Evolutionary conservation across 2,888 invertebrate species (phyloP).

Genomic region (Drosophila seclusa): DNA sequence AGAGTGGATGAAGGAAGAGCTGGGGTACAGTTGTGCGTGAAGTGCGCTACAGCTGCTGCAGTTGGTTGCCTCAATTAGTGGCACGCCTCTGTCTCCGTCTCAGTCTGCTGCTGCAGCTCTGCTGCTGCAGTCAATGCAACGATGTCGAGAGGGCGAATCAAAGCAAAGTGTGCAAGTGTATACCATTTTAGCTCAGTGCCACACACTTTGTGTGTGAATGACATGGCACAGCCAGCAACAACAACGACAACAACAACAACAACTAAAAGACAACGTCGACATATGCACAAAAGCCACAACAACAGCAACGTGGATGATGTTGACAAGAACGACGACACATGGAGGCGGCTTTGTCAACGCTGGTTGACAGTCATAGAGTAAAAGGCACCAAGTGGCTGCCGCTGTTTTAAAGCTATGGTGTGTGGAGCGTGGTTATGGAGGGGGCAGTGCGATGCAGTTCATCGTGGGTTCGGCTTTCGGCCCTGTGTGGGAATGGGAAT

Average conservation of each 20-base stretch:
- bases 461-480: slow-evolving; percentile 20
- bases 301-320: slow-evolving; percentile 28
- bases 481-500: slow-evolving; percentile 21
- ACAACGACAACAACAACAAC: slow-evolving; percentile 29
- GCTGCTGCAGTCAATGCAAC: slow-evolving; percentile 11
- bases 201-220: slow-evolving; percentile 78
- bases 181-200: slow-evolving; percentile 73
- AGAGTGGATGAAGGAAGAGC: background rate
- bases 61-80: slow-evolving; percentile 78
- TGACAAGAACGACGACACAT: slow-evolving; percentile 64
- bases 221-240: slow-evolving; percentile 67
- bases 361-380: slow-evolving; percentile 48
- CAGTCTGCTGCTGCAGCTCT: slow-evolving; percentile 4
- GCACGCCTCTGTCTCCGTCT: slow-evolving; percentile 56
- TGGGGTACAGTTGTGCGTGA: slow-evolving; percentile 56
- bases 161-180: slow-evolving; percentile 73
- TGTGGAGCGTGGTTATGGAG: background rate
- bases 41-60: slow-evolving; percentile 59
- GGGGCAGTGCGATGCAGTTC: slow-evolving; percentile 1
- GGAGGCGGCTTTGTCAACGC: slow-evolving; percentile 76
- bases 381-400: slow-evolving; percentile 38
- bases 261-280: slow-evolving; percentile 62
- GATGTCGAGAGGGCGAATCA: slow-evolving; percentile 51
- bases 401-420: slow-evolving; percentile 1
- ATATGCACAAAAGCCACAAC: slow-evolving; percentile 66